Percentiles rank a stretch among this genome's conserved stretches.
Conservation (phyloP, 2,113 vertebrate species). For the Lethenteron camtschaticum region DNA sequence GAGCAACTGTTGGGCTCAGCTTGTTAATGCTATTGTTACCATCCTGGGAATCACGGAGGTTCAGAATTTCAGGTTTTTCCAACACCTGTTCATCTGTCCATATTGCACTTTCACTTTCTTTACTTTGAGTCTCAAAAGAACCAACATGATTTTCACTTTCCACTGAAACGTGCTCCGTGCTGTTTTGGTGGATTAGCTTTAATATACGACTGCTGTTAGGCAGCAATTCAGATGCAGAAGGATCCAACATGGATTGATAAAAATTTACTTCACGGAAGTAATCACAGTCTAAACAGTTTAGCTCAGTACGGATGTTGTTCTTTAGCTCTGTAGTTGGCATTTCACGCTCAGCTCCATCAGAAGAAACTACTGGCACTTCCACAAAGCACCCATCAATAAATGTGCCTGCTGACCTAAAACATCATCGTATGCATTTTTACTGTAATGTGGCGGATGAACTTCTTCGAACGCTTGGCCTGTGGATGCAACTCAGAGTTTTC, state of each 20-base stretch:
- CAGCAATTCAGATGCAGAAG: conserved; percentile 95
- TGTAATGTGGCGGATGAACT: conserved; percentile 13
- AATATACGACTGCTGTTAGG: conserved; percentile 95
- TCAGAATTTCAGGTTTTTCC: conserved; percentile 2
- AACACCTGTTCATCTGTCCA: conserved; percentile 38
- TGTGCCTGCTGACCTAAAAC: conserved; percentile 45
- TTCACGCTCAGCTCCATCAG: conserved; percentile 49
- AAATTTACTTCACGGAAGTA: conserved; percentile 99
- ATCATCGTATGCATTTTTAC: conserved; percentile 27
- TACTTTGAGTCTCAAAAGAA: conserved; percentile 66
- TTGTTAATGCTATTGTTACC: neutral
- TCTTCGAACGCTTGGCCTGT: neutral
- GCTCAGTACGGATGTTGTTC: neutral
- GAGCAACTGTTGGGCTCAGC: neutral
- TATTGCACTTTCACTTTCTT: conserved; percentile 97
- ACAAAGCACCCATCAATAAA: conserved; percentile 95
- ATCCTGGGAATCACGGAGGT: neutral
- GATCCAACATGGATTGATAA: conserved; percentile 99
- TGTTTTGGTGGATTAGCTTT: conserved; percentile 94
- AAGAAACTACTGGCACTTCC: conserved; percentile 61
- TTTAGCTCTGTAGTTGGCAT: neutral
- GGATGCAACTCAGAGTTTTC: too few species aligned
- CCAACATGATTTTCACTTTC: conserved; percentile 45
- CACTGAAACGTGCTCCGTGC: conserved; percentile 76
- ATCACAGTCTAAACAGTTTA: neutral